A percentile compares a stretch with the other conserved stretches of the same genome.
phyloP scores from a whole-genome alignment of 2,113 vertebrate species.

The Chamaea fasciata region DNA sequence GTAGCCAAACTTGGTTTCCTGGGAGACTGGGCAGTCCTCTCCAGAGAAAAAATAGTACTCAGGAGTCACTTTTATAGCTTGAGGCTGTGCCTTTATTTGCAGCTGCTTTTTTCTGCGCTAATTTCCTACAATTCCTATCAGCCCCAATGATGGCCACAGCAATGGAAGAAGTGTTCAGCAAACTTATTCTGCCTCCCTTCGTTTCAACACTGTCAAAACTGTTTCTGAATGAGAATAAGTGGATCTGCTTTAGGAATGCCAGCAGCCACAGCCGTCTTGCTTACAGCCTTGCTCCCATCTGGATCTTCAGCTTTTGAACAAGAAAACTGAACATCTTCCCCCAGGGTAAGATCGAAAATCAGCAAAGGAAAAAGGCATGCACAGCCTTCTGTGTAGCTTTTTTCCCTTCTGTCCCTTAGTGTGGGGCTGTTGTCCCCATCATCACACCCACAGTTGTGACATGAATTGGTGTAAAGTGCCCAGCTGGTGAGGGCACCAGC shows the following conservation, averaged over 20 bases:
- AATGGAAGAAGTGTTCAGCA: not conserved
- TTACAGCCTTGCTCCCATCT: not conserved
- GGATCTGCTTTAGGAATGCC: not conserved
- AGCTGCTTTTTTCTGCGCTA: not conserved
- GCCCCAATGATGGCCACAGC: not conserved
- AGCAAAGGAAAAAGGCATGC: not conserved
- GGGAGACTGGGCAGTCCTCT: not conserved
- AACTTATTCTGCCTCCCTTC: not conserved
- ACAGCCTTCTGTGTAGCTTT: not conserved
- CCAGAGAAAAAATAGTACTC: not conserved
- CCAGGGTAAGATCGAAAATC: not conserved
- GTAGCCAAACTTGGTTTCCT: slow-evolving; percentile 1
- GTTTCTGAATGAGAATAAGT: not conserved
- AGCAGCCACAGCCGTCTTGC: not conserved
- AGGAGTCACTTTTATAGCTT: not conserved
- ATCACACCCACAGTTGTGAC: fast-evolving
- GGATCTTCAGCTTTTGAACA: not conserved
- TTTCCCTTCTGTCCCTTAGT: not conserved
- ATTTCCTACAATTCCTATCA: not conserved
- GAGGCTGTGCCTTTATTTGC: not conserved
- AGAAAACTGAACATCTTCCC: not conserved
- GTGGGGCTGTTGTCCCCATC: not conserved
- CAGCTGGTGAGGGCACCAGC: not conserved
- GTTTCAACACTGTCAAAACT: not conserved
- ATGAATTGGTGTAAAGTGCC: not conserved